Percentiles rank a stretch among this genome's conserved stretches.
Conservation (phyloP, 1,140 invertebrate genomes). For the Thaumetopoea pityocampa region DNA sequence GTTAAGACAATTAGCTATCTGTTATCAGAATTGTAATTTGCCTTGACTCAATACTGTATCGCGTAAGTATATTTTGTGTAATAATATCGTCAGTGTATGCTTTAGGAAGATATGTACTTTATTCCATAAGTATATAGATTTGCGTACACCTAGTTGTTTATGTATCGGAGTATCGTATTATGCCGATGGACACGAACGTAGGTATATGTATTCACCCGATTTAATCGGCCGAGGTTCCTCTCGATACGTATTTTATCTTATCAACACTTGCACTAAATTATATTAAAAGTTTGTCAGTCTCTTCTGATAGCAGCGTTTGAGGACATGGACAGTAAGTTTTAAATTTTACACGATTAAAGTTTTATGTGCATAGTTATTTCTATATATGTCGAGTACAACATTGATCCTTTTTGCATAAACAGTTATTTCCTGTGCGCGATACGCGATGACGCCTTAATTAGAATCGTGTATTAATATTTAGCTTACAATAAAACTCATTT, state of each 20-base stretch:
- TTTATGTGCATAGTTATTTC: slow-evolving; percentile 1
- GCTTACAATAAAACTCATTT: no score
- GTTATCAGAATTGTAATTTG: slow-evolving; percentile 22
- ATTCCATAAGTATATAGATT: slow-evolving; percentile 5
- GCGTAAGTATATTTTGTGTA: slow-evolving; percentile 12
- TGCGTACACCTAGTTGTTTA: slow-evolving; percentile 5
- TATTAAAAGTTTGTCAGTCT: slow-evolving; percentile 23
- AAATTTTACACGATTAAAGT: slow-evolving; percentile 20
- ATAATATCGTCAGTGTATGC: slow-evolving; percentile 11
- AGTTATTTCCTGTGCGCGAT: slow-evolving; percentile 11
- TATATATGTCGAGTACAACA: background rate
- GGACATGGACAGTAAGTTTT: slow-evolving; percentile 53
- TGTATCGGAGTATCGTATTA: slow-evolving; percentile 2
- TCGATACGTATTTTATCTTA: slow-evolving; percentile 30
- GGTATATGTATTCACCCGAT: no score
- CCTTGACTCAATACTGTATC: slow-evolving; percentile 22
- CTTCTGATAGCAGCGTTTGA: slow-evolving; percentile 15
- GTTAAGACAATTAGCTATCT: slow-evolving; percentile 15
- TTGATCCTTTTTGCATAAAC: slow-evolving; percentile 9
- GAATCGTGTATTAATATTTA: no score
- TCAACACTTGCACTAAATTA: slow-evolving; percentile 24
- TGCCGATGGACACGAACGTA: slow-evolving; percentile 8
- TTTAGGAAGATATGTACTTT: slow-evolving; percentile 4
- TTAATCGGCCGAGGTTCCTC: slow-evolving; percentile 6
- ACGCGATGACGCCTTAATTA: no score